phyloP scores from a whole-genome alignment of 2,113 vertebrate species.

The Ciconia stormi region DNA sequence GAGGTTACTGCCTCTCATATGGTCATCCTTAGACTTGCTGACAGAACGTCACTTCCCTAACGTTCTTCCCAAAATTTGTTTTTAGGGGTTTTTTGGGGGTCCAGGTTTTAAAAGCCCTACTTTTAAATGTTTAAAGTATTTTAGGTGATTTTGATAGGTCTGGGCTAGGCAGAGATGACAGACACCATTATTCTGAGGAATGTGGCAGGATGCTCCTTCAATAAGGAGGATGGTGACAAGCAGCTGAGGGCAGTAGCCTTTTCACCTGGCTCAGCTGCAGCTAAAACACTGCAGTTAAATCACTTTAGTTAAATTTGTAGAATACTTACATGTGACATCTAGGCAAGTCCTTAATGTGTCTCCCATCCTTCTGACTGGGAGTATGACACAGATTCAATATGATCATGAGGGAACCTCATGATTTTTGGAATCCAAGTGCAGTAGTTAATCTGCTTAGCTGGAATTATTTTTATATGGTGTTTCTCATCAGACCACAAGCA shows the following conservation, averaged over 20 bases:
- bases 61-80: not conserved
- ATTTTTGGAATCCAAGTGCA: not conserved
- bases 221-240: not conserved
- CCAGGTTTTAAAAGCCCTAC: not conserved
- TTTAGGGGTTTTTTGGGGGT: not conserved
- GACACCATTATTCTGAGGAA: not conserved
- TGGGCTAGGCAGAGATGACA: not conserved
- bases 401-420: not conserved
- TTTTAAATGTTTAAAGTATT: not conserved
- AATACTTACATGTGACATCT: not conserved
- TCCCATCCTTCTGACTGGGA: not conserved
- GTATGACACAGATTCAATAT: not conserved
- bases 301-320: not conserved
- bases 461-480: not conserved
- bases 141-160: not conserved
- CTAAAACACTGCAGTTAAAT: not conserved
- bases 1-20: not conserved
- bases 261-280: slow-evolving; percentile 27
- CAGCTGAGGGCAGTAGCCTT: not conserved
- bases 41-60: not conserved
- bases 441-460: not conserved
- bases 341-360: not conserved
- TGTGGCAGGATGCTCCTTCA: not conserved
- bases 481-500: not conserved
- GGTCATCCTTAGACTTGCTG: not conserved